Evolutionary conservation across 1,140 invertebrate species (phyloP), one percentile per base, ranked within the genome.

Genomic region (Drosophila repleta): DNA sequence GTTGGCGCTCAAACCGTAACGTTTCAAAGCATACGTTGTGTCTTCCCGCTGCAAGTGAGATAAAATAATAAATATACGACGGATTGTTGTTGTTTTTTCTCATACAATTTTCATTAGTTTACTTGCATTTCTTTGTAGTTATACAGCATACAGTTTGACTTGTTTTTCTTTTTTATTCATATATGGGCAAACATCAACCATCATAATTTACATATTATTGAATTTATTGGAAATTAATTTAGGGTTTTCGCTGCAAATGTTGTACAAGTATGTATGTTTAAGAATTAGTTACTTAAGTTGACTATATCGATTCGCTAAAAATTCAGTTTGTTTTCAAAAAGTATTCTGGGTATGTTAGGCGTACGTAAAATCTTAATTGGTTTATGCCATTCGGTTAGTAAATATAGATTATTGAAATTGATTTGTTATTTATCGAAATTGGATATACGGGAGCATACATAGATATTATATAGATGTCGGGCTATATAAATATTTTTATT

Each of bases 291-390:
- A 84, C 80, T 79, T 83, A 84, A 69, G 37, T 76, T 84, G n/a
- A n/a, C n/a, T 63, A 84, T 79, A 72, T 83, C 68, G 80, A 83
- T 83, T 83, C 64, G 80, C 80, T 83, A 83, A 83, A 82, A 84
- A 83, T 68, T 83, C 79, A 84, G 53, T 79, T 71, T 24, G 4
- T 24, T 24, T 24, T 24, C 2, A 24, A 24, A 24, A 24, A 24
- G 24, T 24, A 24, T 58, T 69, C 64, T 69, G 72, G 45, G 49
- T 79, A 65, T 55, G 74, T 61, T 45, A 68, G 20, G 37, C 39
- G 43, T 57, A 29, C 2, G 26, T 29, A 29, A 29, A 29, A 55
- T 51, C 61, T 63, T 49, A 57, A 53, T 66, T 56, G 62, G 39
- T 71, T 57, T 71, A 71, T 61, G 63, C 60, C 51, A 70, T 70